These are phyloP conservation scores for Papilio demoleus DNA, from an alignment of 2,888 invertebrate species.

Conservation along the genomic window DNA sequence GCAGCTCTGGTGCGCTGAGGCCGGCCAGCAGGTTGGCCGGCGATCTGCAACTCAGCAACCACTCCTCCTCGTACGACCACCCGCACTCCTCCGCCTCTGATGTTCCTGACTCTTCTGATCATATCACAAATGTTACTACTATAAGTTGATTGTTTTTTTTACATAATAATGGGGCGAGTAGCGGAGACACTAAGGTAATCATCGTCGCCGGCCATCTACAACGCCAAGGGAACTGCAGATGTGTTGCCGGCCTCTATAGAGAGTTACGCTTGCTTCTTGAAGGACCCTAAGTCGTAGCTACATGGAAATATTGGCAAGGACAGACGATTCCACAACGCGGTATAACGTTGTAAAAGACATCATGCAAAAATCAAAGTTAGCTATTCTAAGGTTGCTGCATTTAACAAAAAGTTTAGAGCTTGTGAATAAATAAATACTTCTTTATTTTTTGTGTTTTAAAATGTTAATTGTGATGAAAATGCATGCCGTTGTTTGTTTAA, in stretches of 20 bases:
- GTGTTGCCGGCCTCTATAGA: no score
- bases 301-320: no score
- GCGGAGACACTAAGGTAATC: no score
- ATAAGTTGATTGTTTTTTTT: no score
- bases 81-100: conserved; percentile 70
- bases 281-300: no score
- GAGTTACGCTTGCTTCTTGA: no score
- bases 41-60: conserved; percentile 64
- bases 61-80: conserved; percentile 70
- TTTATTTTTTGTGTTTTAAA: not conserved
- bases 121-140: not conserved
- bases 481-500: not conserved
- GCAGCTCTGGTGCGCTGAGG: conserved; percentile 53
- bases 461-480: not conserved
- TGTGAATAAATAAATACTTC: not conserved
- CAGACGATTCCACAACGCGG: no score
- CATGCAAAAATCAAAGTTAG: no score
- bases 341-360: no score
- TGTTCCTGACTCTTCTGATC: conserved; percentile 67
- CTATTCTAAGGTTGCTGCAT: not conserved
- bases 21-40: conserved; percentile 63
- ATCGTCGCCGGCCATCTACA: no score
- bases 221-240: no score
- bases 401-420: not conserved
- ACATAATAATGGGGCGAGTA: no score